Evolutionary conservation across 2,113 vertebrate genomes (phyloP), one percentile per base, ranked within the genome.

Genomic region (Ariopsis seemanni): DNA sequence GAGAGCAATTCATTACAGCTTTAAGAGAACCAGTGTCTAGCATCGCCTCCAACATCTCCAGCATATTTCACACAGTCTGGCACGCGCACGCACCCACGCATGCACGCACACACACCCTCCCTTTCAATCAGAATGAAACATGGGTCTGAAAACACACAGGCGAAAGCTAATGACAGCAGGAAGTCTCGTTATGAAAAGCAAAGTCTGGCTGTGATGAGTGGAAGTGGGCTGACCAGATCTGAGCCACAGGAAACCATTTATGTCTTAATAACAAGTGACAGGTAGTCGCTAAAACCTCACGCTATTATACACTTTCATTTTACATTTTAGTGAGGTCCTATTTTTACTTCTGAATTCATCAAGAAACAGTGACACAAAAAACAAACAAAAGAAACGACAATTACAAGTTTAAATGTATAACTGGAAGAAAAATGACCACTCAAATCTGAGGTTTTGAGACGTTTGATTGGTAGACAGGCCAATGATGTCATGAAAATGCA

Each of bases 1-100:
- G 82, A 77, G 88, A 88, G 74, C 72, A 85, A 89, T 91, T 86
- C 69, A 88, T 91, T 88, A 89, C 1, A 30, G 63, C 42, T 88
- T 91, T 88, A 90, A 87, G 88, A 88, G 88, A 75, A 58, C 67
- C 25, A 18, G 84, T 75, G 82, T 88, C 85, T 87, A 52, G 84
- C 67, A 86, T 81, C 30, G 25, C 75, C 58, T 86, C 67, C 75
- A 83, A 82, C 83, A 75, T 75, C 77, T 22, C 75, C 82, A 60
- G 79, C 78, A 79, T 75, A 86, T 74, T 90, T 85, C 69, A 88
- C 58, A 85, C 86, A 84, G 65, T 84, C 84, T 88, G 27, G 63
- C 82, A 20, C 62, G 48, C 48, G 67, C 60, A 69, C 84, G 55
- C 17, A n/a, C 60, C 58, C 84, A 63, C 17, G 48, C 58, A 79